A percentile compares a stretch with the other conserved stretches of the same genome.
These are phyloP conservation scores for Sinosuthora webbiana DNA, from an alignment of 2,113 vertebrate species.

Conservation along the genomic window DNA sequence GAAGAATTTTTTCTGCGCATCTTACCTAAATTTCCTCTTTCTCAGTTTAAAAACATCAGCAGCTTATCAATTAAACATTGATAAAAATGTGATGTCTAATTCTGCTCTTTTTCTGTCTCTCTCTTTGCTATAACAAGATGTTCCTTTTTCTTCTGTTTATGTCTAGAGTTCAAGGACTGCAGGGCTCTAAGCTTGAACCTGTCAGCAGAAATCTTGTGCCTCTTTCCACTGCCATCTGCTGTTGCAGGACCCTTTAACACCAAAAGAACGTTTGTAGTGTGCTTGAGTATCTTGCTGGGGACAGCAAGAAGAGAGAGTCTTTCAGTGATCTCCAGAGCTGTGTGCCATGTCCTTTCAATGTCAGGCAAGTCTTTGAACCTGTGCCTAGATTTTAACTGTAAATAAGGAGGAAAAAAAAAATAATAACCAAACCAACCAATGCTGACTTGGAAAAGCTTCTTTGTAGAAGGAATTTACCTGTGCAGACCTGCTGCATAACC, in stretches of 20 bases:
- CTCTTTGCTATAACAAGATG: background rate
- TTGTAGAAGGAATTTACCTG: background rate
- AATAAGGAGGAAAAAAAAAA: background rate
- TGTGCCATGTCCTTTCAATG: background rate
- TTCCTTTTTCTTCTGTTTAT: background rate
- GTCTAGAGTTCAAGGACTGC: background rate
- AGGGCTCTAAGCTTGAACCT: background rate
- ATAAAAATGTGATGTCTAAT: no score
- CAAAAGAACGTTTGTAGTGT: background rate
- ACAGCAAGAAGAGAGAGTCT: background rate
- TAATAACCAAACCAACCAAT: background rate
- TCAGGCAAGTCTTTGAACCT: background rate
- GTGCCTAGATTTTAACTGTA: background rate
- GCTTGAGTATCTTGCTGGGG: background rate
- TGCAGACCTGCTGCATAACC: background rate
- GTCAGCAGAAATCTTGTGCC: background rate
- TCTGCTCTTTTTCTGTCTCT: background rate
- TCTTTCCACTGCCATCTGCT: background rate
- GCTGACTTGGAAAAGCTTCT: background rate
- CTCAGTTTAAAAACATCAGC: background rate
- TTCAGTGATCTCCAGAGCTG: background rate
- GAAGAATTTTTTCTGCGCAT: accelerated
- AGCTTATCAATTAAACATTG: background rate
- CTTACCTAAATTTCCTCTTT: background rate
- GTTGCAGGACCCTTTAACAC: background rate